phyloP scores from a whole-genome alignment of 2,888 invertebrate species.

The Merodon equestris region DNA sequence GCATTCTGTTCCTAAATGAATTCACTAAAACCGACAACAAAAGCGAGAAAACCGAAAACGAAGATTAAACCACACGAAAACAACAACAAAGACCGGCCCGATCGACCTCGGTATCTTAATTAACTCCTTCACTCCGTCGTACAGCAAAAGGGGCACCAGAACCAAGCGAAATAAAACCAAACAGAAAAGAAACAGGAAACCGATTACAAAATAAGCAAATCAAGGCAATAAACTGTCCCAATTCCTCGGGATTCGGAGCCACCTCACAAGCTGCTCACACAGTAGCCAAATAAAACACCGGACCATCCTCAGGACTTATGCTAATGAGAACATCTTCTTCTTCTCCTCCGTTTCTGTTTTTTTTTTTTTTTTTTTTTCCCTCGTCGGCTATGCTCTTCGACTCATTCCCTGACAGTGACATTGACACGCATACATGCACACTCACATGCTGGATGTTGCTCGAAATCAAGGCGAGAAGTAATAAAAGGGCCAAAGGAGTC shows the following conservation, averaged over 20 bases:
- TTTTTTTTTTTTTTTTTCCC: neutral
- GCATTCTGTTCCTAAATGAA: constrained; percentile 26
- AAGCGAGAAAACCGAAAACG: neutral
- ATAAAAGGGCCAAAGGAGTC: constrained; percentile 66
- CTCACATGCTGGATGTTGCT: neutral
- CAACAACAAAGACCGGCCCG: constrained; percentile 32
- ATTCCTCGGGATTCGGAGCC: constrained; percentile 50
- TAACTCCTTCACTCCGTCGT: constrained; percentile 60
- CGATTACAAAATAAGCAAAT: constrained; percentile 68
- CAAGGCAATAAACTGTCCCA: constrained; percentile 67
- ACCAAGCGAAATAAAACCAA: neutral
- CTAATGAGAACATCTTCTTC: constrained; percentile 69
- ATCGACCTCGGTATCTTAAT: constrained; percentile 59
- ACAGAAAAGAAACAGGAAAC: constrained; percentile 39
- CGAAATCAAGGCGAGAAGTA: constrained; percentile 62
- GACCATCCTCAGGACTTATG: constrained; percentile 52
- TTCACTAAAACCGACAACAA: constrained; percentile 5
- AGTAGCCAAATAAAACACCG: constrained; percentile 65
- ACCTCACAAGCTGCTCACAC: constrained; percentile 69
- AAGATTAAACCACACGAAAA: constrained; percentile 37
- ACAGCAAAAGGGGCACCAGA: constrained; percentile 15
- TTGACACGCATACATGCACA: constrained; percentile 42
- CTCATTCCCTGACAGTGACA: constrained; percentile 54
- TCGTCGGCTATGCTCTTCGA: neutral
- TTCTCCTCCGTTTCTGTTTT: constrained; percentile 25